Base-by-base conservation (phyloP, 1,140 invertebrate species). In the Zaprionus davidi region DNA sequence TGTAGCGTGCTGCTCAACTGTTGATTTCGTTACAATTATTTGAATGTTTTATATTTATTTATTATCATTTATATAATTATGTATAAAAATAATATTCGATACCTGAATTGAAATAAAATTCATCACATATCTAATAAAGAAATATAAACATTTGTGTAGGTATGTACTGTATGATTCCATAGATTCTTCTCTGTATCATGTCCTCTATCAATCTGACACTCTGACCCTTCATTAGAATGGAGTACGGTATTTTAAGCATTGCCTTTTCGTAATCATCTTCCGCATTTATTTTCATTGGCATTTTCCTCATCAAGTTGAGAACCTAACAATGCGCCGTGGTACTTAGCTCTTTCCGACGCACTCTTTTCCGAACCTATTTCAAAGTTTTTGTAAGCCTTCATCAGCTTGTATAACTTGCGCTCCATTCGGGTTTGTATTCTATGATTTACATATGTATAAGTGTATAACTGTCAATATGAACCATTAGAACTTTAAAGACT, bases 191-290 rank as follows among this genome's bases (percentile, higher is more conserved):
- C n/a, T 17, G 9, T n/a, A 26, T 66, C 11, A 17, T 38, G 9
- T 11, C 84, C 79, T 6, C 92, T 81, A 22, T 66, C 5, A 92
- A 28, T 63, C 75, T 79, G 22, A 77, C 84, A 68, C 91, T 92
- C 34, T 82, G 78, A 1, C 75, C 66, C 65, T 92, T 92, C 1
- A 92, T 81, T 64, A 86, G 79, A 15, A 90, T 91, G 20, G 81
- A 80, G 68, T 78, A 91, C 0, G 86, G 91, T 22, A 91, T 72
- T 78, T 74, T 83, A 41, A 77, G 78, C 64, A 77, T 62, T 24
- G 22, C 22, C 22, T 24, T 24, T 24, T 24, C 22, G 22, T 24
- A 24, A 24, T 24, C 22, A 24, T 24, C 22, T 24, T 24, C 22
- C 22, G 2, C 22, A 24, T 24, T 3, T 24, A 3, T 24, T 24